A percentile compares a stretch with the other conserved stretches of the same genome.
These are phyloP conservation scores for Coranthus polyacanthus DNA, from an alignment of 2,797 vertebrate genomes.

Conservation along the genomic window DNA sequence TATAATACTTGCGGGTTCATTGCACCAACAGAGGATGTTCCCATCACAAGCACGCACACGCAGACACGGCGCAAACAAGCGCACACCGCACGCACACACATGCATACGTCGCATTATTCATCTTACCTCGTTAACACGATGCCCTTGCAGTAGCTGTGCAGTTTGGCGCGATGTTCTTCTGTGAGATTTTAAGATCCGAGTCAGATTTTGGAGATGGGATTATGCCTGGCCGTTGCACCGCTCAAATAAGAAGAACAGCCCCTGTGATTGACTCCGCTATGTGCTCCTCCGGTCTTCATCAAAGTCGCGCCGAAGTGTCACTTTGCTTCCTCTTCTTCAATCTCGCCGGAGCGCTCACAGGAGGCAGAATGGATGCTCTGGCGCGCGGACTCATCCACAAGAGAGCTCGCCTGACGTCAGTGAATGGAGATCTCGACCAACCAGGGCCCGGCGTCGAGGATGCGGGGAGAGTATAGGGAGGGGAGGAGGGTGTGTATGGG, in stretches of 20 bases:
- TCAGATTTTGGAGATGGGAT: conserved; percentile 6
- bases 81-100: neutral
- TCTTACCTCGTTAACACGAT: conserved; percentile 56
- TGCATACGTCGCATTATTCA: neutral
- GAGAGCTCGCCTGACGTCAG: conserved; percentile 83
- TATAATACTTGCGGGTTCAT: conserved; percentile 59
- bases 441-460: conserved; percentile 51
- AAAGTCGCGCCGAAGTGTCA: conserved; percentile 30
- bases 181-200: conserved; percentile 1
- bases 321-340: conserved; percentile 24
- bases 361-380: conserved; percentile 72
- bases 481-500: conserved; percentile 30
- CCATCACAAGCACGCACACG: conserved; percentile 20
- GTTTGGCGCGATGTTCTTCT: conserved; percentile 10
- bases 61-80: neutral
- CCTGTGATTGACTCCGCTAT: conserved; percentile 1
- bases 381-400: conserved; percentile 74
- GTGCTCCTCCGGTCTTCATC: conserved; percentile 36
- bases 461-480: conserved; percentile 24
- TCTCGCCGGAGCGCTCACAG: conserved; percentile 52
- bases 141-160: neutral
- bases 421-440: conserved; percentile 75
- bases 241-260: conserved; percentile 13
- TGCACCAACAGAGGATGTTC: conserved; percentile 57
- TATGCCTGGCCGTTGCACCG: conserved; percentile 3